phyloP scores from a whole-genome alignment of 2,888 invertebrate genomes.

The Netelia fuscicornis region DNA sequence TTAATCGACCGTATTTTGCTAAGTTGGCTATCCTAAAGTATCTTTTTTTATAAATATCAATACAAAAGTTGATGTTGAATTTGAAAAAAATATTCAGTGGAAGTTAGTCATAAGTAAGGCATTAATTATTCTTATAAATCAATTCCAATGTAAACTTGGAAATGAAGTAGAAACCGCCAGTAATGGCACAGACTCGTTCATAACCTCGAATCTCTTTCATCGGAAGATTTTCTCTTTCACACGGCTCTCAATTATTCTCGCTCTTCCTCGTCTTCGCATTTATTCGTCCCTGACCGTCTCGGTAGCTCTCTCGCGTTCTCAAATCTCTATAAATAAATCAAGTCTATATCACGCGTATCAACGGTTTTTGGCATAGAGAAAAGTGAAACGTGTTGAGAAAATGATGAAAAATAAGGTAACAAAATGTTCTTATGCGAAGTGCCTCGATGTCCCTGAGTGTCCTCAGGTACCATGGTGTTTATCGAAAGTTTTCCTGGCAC shows the following conservation, averaged over 20 bases:
- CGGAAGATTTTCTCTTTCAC: background rate
- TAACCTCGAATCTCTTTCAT: background rate
- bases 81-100: too few species aligned
- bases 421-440: constrained; percentile 17
- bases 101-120: too few species aligned
- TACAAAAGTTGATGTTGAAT: too few species aligned
- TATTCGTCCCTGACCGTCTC: constrained; percentile 1
- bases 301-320: background rate
- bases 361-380: background rate
- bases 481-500: background rate
- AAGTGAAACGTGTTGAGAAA: background rate
- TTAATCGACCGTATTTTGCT: too few species aligned
- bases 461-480: constrained; percentile 12
- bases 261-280: background rate
- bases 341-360: background rate
- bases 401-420: background rate
- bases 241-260: background rate
- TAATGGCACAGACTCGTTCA: background rate
- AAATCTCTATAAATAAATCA: constrained; percentile 10
- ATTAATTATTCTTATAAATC: background rate
- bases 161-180: background rate
- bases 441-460: background rate
- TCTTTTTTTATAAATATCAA: too few species aligned
- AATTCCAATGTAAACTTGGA: background rate
- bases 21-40: too few species aligned